phyloP scores from a whole-genome alignment of 2,797 vertebrate species.

The Craterocephalus amniculus region DNA sequence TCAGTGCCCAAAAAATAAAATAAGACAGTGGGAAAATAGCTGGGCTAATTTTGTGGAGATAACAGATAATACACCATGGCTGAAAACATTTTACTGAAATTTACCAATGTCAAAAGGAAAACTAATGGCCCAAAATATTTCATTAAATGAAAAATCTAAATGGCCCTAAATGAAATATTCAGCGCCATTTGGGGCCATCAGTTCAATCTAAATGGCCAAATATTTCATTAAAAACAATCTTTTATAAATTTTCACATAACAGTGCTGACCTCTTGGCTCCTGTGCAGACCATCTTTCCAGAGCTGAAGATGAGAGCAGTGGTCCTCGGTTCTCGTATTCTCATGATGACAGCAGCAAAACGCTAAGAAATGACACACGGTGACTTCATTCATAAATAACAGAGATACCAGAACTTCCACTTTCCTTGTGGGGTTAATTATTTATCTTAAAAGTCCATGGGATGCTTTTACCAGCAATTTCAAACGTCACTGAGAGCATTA shows the following conservation, averaged over 20 bases:
- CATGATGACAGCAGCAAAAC: conserved; percentile 99
- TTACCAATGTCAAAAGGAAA: neutral
- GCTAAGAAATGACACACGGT: conserved; percentile 74
- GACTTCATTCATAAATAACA: neutral
- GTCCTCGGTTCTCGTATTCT: conserved; percentile 99
- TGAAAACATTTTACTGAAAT: neutral
- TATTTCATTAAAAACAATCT: neutral
- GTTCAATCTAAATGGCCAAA: too few species aligned
- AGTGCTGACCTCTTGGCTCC: conserved; percentile 94
- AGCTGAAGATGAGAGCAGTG: conserved; percentile 98
- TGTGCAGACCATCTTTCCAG: conserved; percentile 99
- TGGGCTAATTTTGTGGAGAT: neutral
- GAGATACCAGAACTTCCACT: neutral
- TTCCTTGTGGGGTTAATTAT: neutral
- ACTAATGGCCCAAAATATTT: neutral
- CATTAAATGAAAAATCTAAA: too few species aligned
- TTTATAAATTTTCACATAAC: neutral
- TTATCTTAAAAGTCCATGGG: neutral
- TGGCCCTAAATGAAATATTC: too few species aligned
- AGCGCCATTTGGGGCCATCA: too few species aligned
- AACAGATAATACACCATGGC: neutral
- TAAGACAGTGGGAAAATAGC: neutral
- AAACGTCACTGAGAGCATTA: neutral
- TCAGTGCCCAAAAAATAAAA: neutral
- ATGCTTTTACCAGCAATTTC: neutral